Evolutionary conservation across 2,888 invertebrate species (phyloP).

Genomic region (Chelonus formosanus): DNA sequence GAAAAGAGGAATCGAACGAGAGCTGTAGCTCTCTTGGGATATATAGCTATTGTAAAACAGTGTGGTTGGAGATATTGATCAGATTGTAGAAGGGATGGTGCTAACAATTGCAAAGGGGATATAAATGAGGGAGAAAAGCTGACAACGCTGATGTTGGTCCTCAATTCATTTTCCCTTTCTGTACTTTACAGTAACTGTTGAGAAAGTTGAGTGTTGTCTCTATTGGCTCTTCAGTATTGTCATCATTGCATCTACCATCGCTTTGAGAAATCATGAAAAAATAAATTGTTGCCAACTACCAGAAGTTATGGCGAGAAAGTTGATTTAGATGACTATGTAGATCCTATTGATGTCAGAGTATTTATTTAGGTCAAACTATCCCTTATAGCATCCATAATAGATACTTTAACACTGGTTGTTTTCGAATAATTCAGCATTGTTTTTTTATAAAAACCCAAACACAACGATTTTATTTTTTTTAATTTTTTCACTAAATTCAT

Average conservation of each 20-base stretch:
- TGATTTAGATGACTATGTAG: too few species aligned
- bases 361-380: too few species aligned
- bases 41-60: slow-evolving; percentile 38
- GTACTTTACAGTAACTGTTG: neutral
- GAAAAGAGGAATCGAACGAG: slow-evolving; percentile 10
- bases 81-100: slow-evolving; percentile 13
- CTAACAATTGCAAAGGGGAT: slow-evolving; percentile 8
- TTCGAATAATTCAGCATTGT: too few species aligned
- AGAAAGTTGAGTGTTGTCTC: slow-evolving; percentile 24
- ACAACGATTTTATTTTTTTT: too few species aligned
- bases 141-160: slow-evolving; percentile 26
- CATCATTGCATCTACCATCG: slow-evolving; percentile 12
- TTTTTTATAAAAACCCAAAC: too few species aligned
- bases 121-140: slow-evolving; percentile 5
- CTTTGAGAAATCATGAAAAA: neutral
- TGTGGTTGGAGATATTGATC: slow-evolving; percentile 46
- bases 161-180: slow-evolving; percentile 17
- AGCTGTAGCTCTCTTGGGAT: slow-evolving; percentile 13
- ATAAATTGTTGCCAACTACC: too few species aligned
- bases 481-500: too few species aligned
- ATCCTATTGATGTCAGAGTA: too few species aligned
- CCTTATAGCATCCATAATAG: too few species aligned
- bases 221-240: slow-evolving; percentile 26
- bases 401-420: too few species aligned
- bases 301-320: too few species aligned